These are phyloP conservation scores for Alexandromys fortis DNA, from an alignment of 2,113 vertebrate genomes.

Conservation along the genomic window DNA sequence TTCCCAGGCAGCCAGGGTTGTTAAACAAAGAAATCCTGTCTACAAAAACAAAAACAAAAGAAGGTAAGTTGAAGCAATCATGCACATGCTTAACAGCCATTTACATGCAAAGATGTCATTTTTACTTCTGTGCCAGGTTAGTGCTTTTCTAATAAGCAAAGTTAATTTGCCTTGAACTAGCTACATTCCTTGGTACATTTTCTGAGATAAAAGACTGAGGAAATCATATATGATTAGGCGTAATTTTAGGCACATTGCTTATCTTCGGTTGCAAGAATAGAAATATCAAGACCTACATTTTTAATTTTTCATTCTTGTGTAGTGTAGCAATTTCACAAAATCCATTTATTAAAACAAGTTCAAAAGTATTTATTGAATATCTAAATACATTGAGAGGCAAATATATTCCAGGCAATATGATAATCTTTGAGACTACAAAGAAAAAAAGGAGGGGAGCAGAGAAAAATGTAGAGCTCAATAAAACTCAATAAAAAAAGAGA, in stretches of 20 bases:
- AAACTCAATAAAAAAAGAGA: background rate
- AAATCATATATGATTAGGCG: background rate
- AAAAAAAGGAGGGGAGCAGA: background rate
- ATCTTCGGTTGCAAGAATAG: background rate
- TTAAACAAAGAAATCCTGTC: background rate
- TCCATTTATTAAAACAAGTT: constrained; percentile 22
- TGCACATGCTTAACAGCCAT: background rate
- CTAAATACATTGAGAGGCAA: background rate
- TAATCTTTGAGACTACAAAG: background rate
- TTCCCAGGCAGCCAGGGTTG: background rate
- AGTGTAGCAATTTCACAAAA: constrained; percentile 42
- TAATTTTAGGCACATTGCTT: background rate
- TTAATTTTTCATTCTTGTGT: constrained; percentile 32
- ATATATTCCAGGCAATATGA: background rate
- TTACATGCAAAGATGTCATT: constrained; percentile 38
- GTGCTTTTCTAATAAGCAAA: constrained; percentile 43
- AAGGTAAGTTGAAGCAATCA: constrained; percentile 27
- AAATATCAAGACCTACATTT: constrained; percentile 10
- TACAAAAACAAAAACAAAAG: background rate
- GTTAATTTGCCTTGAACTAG: constrained; percentile 8
- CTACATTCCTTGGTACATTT: constrained; percentile 47
- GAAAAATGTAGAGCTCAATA: too few species aligned
- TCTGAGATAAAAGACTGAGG: constrained; percentile 7
- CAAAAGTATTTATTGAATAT: constrained; percentile 35
- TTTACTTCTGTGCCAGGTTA: constrained; percentile 45